Percentiles rank a stretch among this genome's conserved stretches.
Evolutionary conservation across 2,113 vertebrate species (phyloP).

Genomic region (Megaceryle torquata): DNA sequence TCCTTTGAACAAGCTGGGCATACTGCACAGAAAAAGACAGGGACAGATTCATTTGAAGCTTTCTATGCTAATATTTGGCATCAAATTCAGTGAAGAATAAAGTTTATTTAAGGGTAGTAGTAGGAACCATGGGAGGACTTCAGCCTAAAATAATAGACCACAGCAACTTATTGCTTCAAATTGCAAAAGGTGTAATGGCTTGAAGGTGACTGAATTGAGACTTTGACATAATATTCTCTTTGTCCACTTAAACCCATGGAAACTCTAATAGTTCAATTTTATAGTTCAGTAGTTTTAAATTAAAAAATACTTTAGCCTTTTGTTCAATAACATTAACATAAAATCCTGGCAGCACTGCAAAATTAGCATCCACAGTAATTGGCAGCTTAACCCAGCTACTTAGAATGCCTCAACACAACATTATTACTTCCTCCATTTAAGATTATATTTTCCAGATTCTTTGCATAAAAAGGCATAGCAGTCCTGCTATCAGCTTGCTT

Average conservation of each 20-base stretch:
- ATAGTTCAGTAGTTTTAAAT: constrained; percentile 71
- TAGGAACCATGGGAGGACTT: not conserved
- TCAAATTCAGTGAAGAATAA: not conserved
- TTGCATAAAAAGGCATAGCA: not conserved
- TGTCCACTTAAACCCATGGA: constrained; percentile 49
- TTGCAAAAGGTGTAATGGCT: constrained; percentile 38
- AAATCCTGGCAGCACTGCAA: constrained; percentile 50
- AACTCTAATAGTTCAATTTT: constrained; percentile 69
- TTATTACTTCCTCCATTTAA: constrained; percentile 18
- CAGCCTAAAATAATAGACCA: constrained; percentile 17
- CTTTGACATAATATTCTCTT: constrained; percentile 61
- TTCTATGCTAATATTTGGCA: not conserved
- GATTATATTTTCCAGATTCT: constrained; percentile 19
- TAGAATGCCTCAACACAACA: not conserved
- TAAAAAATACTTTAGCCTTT: constrained; percentile 68
- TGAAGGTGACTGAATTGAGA: constrained; percentile 65
- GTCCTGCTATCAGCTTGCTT: not conserved
- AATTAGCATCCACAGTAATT: constrained; percentile 64
- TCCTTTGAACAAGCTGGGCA: not conserved
- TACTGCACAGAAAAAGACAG: not conserved
- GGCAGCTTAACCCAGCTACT: constrained; percentile 37
- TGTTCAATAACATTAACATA: constrained; percentile 68
- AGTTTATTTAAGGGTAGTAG: not conserved
- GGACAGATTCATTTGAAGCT: not conserved
- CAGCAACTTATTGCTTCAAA: not conserved